phyloP scores from a whole-genome alignment of 2,113 vertebrate genomes.

The Notarius quadriscutis region DNA sequence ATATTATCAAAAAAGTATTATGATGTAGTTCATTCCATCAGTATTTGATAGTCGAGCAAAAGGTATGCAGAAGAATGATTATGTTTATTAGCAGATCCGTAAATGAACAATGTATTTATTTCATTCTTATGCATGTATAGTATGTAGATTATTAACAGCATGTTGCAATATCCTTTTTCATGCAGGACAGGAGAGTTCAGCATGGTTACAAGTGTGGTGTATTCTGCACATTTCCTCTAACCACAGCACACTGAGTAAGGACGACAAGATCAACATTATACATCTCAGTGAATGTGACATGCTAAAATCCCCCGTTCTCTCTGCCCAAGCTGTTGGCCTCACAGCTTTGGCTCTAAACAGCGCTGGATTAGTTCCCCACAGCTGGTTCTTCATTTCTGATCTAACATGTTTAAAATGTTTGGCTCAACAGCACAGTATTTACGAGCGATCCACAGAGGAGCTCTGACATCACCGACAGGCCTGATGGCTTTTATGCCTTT shows the following conservation, averaged over 20 bases:
- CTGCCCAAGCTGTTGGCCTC: conserved; percentile 12
- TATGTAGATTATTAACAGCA: background rate
- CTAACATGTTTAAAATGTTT: conserved; percentile 51
- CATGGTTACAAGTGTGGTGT: background rate
- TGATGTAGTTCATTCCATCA: background rate
- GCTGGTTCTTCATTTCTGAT: conserved; percentile 45
- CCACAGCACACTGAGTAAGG: background rate
- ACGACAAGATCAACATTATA: conserved; percentile 32
- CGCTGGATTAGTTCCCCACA: conserved; percentile 25
- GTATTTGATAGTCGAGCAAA: background rate
- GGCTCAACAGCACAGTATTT: conserved; percentile 45
- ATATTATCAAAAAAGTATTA: background rate
- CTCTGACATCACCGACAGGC: conserved; percentile 50
- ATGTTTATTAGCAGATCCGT: background rate
- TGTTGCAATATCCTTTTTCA: background rate
- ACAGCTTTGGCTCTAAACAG: background rate
- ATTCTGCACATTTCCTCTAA: conserved; percentile 29
- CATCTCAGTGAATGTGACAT: conserved; percentile 20
- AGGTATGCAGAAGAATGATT: background rate
- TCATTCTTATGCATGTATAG: background rate
- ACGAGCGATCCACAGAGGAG: conserved; percentile 40
- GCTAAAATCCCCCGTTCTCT: conserved; percentile 35
- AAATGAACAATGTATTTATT: background rate
- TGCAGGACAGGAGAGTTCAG: background rate
- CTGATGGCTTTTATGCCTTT: conserved; percentile 50